Evolutionary conservation across 2,888 invertebrate species (phyloP).

Genomic region (Tachina lurida): DNA sequence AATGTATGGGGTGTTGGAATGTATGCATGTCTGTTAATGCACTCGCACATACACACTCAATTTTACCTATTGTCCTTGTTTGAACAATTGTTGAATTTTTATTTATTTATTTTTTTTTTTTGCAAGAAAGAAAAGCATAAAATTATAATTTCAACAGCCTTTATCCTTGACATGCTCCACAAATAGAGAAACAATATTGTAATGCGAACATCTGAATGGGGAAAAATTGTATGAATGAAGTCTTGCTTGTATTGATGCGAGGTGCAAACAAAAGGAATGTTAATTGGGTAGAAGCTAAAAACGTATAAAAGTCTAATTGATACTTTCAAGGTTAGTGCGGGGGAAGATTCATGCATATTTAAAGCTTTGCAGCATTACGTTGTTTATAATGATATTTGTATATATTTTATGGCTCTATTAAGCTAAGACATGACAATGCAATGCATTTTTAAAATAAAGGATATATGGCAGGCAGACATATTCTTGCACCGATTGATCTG

Average conservation of each 20-base stretch:
- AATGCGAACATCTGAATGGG: too few relatives aligned
- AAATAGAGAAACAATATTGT: not conserved
- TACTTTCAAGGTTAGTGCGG: not conserved
- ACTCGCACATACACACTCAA: not conserved
- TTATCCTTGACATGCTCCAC: constrained; percentile 60
- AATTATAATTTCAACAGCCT: constrained; percentile 60
- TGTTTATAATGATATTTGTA: too few relatives aligned
- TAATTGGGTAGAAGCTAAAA: constrained; percentile 4
- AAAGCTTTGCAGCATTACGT: too few relatives aligned
- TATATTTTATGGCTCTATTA: too few relatives aligned
- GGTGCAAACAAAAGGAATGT: not conserved
- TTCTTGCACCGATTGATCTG: too few relatives aligned
- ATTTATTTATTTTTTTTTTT: not conserved
- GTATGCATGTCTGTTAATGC: constrained; percentile 1
- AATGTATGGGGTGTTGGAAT: constrained; percentile 1
- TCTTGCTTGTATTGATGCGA: not conserved
- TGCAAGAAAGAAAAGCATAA: constrained; percentile 13
- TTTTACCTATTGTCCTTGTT: constrained; percentile 37
- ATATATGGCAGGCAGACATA: too few relatives aligned
- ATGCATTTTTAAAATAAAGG: too few relatives aligned
- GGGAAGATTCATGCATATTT: too few relatives aligned
- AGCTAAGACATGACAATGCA: too few relatives aligned
- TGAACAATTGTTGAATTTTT: not conserved
- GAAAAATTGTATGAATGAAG: not conserved
- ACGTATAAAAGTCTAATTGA: not conserved